phyloP scores from a whole-genome alignment of 2,113 vertebrate genomes.

The Toxotes jaculatrix region DNA sequence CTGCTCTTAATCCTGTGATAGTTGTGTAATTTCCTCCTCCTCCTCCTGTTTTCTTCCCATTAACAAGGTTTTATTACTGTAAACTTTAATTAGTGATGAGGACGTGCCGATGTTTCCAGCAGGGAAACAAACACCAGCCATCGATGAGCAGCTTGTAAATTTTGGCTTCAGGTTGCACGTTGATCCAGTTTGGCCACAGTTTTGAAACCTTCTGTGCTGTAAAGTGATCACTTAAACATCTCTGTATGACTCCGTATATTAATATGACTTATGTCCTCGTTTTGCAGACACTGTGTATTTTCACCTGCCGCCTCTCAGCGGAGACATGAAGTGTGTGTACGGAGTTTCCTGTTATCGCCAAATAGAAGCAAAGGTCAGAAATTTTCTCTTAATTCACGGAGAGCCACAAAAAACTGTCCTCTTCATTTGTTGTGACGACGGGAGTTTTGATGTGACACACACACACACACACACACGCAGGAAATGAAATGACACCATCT shows the following conservation, averaged over 20 bases:
- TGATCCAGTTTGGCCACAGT: conserved; percentile 11
- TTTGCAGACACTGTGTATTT: conserved; percentile 94
- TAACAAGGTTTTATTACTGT: too few species aligned
- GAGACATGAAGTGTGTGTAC: conserved; percentile 91
- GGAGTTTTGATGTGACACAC: too few species aligned
- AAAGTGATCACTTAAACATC: neutral
- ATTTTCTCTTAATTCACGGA: neutral
- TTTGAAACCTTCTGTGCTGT: neutral
- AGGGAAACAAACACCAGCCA: neutral
- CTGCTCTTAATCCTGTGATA: neutral
- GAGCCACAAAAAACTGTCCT: neutral
- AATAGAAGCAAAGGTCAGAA: conserved; percentile 95
- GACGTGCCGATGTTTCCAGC: too few species aligned
- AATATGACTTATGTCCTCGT: conserved; percentile 11
- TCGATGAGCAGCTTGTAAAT: neutral
- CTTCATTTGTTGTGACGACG: too few species aligned
- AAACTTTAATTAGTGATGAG: too few species aligned
- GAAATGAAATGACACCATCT: neutral
- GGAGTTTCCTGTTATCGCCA: conserved; percentile 98
- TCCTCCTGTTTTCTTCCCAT: too few species aligned
- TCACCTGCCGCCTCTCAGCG: conserved; percentile 91
- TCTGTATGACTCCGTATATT: neutral
- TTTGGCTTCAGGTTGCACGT: neutral
- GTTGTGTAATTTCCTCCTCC: too few species aligned
- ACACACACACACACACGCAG: neutral